Evolutionary conservation across 1,140 invertebrate genomes (phyloP).

Genomic region (Drosophila mayri): DNA sequence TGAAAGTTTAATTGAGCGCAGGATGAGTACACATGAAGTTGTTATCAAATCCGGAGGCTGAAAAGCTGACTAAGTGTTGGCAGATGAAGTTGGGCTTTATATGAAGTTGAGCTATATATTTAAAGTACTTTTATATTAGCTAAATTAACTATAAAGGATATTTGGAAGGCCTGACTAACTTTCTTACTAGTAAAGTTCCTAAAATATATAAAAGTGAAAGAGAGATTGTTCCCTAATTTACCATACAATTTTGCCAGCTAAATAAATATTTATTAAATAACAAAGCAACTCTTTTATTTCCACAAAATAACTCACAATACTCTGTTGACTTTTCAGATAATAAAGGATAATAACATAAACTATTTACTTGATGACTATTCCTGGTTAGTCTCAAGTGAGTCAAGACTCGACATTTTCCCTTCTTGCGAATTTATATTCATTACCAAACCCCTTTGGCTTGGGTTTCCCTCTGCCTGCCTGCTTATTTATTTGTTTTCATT

Average conservation of each 20-base stretch:
- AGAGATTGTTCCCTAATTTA: no score
- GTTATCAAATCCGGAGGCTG: neutral
- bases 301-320: conserved; percentile 1
- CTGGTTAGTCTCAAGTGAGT: conserved; percentile 29
- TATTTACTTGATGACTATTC: conserved; percentile 16
- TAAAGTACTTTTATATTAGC: neutral
- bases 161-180: no score
- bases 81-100: neutral
- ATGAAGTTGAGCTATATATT: no score
- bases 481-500: conserved; percentile 80
- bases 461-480: conserved; percentile 18
- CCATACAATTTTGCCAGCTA: neutral
- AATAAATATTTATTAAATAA: neutral
- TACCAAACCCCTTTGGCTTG: conserved; percentile 43
- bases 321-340: neutral
- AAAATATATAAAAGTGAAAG: no score
- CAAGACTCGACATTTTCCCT: conserved; percentile 29
- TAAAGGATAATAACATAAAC: conserved; percentile 9
- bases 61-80: neutral
- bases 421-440: conserved; percentile 69
- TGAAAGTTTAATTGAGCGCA: conserved; percentile 17
- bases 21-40: conserved; percentile 1
- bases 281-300: neutral
- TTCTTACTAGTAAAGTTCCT: no score
- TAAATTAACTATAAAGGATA: no score